Evolutionary conservation across 2,113 vertebrate species (phyloP), one percentile per base, ranked within the genome.

Genomic region (Lagopus leucura): DNA sequence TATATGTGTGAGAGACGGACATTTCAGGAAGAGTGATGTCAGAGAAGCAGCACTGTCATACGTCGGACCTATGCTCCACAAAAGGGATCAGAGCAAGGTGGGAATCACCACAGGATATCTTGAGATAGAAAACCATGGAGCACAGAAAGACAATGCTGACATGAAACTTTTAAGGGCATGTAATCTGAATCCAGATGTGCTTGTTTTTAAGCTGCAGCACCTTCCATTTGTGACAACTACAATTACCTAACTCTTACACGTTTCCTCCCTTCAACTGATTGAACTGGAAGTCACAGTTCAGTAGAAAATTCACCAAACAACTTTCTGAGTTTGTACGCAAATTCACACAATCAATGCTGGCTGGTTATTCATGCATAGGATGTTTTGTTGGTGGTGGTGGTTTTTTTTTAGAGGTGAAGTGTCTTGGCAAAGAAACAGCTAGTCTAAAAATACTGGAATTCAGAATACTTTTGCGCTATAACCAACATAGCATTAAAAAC

Each of bases 91-190:
- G 32, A 61, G 17, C 1, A 74, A 77, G 21, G 6, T 52, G 74
- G 8, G 4, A 5, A 4, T 24, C 47, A 30, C 12, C 2, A 0
- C 10, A 2, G 76, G 6, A 87, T 25, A 75, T 5, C 7, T 43
- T 60, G 13, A 47, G 13, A 61, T 48, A n/a, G 6, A 52, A 89
- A 72, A 5, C 7, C 3, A 42, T 3, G 11, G 7, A 57, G n/a
- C 52, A 38, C n/a, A 13, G 9, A 91, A 82, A 61, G 13, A 36
- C 7, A 12, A 72, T 0, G 0, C 2, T 1, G 2, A 13, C 25
- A 52, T 20, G 16, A 69, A 57, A 13, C 16, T 63, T 63, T 8
- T 13, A 40, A 17, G 9, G 8, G 2, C 64, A 12, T 42, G 3
- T 52, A 57, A 69, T n/a, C 6, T 50, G 85, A 25, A 60, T 4